Percentiles rank a stretch among this genome's conserved stretches.
These are phyloP conservation scores for Drosophila anomelani DNA, from an alignment of 2,888 invertebrate genomes.

Conservation along the genomic window DNA sequence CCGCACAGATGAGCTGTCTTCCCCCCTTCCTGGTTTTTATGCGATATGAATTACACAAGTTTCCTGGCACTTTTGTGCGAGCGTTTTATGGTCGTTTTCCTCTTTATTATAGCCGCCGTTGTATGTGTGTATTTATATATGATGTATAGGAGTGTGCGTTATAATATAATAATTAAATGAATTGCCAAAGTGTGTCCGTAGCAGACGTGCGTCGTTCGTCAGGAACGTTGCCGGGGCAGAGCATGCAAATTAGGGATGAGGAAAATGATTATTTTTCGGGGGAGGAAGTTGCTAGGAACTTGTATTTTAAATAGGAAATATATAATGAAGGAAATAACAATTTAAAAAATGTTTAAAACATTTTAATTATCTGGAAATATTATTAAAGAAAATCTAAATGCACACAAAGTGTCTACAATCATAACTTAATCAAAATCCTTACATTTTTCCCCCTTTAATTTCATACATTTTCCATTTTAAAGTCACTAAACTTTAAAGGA, in stretches of 20 bases:
- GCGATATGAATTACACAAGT: conserved; percentile 79
- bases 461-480: background rate
- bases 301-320: background rate
- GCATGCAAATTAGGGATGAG: conserved; percentile 33
- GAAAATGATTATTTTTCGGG: conserved; percentile 8
- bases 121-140: conserved; percentile 21
- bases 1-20: conserved; percentile 37
- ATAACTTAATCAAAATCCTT: too few relatives aligned
- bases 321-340: background rate
- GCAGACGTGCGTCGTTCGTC: conserved; percentile 71
- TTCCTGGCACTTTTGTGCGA: conserved; percentile 67
- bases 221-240: conserved; percentile 20
- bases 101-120: conserved; percentile 73
- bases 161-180: conserved; percentile 83
- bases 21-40: conserved; percentile 43
- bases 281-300: background rate
- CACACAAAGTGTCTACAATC: too few relatives aligned
- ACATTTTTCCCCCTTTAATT: too few relatives aligned
- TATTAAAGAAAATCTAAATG: too few relatives aligned
- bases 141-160: conserved; percentile 44
- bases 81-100: conserved; percentile 74
- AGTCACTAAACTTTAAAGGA: background rate
- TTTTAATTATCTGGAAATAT: background rate
- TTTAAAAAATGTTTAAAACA: background rate
- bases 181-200: conserved; percentile 81